Conservation (phyloP, 2,113 vertebrate genomes). For the Columba livia region DNA sequence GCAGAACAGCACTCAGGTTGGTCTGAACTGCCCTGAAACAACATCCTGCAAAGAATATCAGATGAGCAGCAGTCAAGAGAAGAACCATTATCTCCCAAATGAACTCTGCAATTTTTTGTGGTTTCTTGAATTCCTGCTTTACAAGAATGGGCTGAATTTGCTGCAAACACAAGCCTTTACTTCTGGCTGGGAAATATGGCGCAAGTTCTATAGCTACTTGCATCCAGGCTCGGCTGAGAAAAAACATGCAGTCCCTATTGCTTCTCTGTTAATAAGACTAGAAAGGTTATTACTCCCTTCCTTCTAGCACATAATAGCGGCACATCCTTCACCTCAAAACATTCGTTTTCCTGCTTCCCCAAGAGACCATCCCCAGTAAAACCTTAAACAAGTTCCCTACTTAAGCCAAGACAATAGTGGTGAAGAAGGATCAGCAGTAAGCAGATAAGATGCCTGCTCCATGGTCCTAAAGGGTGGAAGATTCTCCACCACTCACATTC, state of each 20-base stretch:
- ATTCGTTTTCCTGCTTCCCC: not conserved
- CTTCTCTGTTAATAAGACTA: not conserved
- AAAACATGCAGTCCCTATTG: not conserved
- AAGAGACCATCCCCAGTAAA: rapidly evolving
- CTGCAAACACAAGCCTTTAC: not conserved
- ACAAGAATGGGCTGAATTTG: not conserved
- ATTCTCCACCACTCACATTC: not conserved
- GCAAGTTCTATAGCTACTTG: not conserved
- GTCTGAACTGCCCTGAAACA: not conserved
- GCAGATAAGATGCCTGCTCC: not conserved
- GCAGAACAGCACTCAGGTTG: not conserved
- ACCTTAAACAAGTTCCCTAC: not conserved
- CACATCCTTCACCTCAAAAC: not conserved
- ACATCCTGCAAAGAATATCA: not conserved
- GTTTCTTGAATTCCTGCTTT: not conserved
- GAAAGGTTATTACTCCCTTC: not conserved
- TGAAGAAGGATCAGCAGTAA: not conserved
- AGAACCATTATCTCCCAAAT: not conserved
- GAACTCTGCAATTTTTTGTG: not conserved
- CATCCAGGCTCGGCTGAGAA: not conserved
- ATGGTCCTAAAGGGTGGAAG: not conserved
- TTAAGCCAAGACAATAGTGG: not conserved
- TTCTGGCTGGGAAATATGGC: not conserved
- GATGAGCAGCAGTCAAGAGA: not conserved
- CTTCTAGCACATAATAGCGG: not conserved